A percentile compares a stretch with the other conserved stretches of the same genome.
Evolutionary conservation across 2,113 vertebrate species (phyloP).

Genomic region (Ptilorrhoa leucosticta): DNA sequence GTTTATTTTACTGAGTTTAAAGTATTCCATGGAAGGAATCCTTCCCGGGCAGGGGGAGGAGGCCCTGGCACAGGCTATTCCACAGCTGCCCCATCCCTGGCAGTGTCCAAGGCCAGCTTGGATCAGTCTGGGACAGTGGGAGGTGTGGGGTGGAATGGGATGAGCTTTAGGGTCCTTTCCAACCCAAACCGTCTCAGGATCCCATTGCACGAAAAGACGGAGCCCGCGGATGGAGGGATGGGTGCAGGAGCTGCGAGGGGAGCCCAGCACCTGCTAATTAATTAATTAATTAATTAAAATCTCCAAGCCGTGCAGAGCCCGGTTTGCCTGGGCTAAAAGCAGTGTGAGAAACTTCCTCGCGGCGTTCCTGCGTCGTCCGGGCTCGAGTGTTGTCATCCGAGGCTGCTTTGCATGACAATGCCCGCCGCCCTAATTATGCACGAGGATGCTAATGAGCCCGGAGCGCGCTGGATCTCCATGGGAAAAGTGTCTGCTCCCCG

Average conservation of each 20-base stretch:
- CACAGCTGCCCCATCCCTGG: background rate
- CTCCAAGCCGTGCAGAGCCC: slow-evolving; percentile 30
- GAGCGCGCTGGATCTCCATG: slow-evolving; percentile 58
- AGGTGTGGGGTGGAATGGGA: background rate
- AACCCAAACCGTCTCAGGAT: background rate
- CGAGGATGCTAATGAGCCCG: slow-evolving; percentile 74
- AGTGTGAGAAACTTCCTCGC: slow-evolving; percentile 79
- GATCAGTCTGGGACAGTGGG: fast-evolving
- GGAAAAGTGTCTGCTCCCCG: slow-evolving; percentile 71
- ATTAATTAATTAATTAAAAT: slow-evolving; percentile 71
- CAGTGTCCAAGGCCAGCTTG: background rate
- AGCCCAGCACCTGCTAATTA: slow-evolving; percentile 56
- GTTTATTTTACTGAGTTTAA: background rate
- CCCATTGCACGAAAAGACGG: fast-evolving
- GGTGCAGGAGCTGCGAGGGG: background rate
- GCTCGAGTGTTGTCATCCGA: slow-evolving; percentile 76
- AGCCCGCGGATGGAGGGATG: background rate
- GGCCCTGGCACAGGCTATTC: background rate
- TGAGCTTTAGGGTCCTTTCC: background rate
- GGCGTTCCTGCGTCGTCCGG: slow-evolving; percentile 67
- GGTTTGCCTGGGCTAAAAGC: slow-evolving; percentile 58
- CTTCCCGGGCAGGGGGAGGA: background rate
- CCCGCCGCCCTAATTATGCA: slow-evolving; percentile 71
- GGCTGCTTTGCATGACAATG: slow-evolving; percentile 81
- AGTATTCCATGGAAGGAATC: background rate